Conservation (phyloP, 2,113 vertebrate species). For the Hippocampus mohnikei region DNA sequence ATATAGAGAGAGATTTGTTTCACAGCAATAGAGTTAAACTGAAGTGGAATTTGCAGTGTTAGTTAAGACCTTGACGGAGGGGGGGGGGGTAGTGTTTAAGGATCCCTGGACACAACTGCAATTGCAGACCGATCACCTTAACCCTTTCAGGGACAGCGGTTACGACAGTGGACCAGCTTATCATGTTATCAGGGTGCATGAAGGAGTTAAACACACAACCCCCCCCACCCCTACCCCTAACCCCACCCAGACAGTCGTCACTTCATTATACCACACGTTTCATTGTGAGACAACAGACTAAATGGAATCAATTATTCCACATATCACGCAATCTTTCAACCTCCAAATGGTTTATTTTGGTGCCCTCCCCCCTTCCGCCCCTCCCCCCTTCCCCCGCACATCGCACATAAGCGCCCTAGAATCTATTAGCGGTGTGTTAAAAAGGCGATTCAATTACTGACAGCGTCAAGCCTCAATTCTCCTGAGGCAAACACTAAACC, state of each 20-base stretch:
- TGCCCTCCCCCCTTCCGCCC: background rate
- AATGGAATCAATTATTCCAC: background rate
- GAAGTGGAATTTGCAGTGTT: too few species aligned
- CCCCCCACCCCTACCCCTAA: background rate
- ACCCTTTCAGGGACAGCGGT: too few species aligned
- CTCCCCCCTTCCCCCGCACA: background rate
- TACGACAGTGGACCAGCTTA: too few species aligned
- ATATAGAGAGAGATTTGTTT: too few species aligned
- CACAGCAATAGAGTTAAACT: too few species aligned
- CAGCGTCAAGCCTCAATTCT: slow-evolving; percentile 32
- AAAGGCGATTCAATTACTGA: slow-evolving; percentile 61
- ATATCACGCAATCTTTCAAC: slow-evolving; percentile 1
- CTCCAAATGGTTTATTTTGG: slow-evolving; percentile 3
- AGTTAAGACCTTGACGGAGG: too few species aligned
- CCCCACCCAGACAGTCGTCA: background rate
- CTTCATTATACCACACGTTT: background rate
- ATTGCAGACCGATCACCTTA: background rate
- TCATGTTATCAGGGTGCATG: too few species aligned
- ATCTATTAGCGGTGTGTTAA: slow-evolving; percentile 60
- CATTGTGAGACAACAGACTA: background rate
- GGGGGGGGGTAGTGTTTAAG: background rate
- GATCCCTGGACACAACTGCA: background rate
- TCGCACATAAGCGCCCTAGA: slow-evolving; percentile 22
- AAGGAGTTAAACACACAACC: background rate
- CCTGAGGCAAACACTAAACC: slow-evolving; percentile 61